Evolutionary conservation across 1,140 invertebrate genomes (phyloP).

Genomic region (Formica exsecta): DNA sequence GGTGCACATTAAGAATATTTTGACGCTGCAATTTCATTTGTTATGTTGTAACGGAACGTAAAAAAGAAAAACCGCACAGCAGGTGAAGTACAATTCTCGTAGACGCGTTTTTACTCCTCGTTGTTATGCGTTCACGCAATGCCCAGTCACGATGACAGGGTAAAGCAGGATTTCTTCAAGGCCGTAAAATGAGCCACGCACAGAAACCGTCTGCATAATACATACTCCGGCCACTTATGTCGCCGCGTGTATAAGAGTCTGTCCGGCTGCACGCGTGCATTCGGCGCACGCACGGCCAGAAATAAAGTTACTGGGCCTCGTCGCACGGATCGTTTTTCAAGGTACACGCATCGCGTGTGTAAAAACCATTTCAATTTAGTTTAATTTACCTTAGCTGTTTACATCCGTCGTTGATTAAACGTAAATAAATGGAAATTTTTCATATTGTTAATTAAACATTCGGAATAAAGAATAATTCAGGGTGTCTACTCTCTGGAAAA

Average conservation of each 20-base stretch:
- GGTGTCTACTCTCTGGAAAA: no score
- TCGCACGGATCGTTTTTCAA: slow-evolving; percentile 25
- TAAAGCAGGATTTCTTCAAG: slow-evolving; percentile 62
- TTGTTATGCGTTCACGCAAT: not conserved
- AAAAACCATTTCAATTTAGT: not conserved
- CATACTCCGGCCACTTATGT: slow-evolving; percentile 57
- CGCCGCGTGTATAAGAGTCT: slow-evolving; percentile 4
- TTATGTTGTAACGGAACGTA: not conserved
- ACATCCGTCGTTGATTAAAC: not conserved
- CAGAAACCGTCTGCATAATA: slow-evolving; percentile 41
- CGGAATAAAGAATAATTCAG: no score
- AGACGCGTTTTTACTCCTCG: slow-evolving; percentile 7
- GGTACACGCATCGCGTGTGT: not conserved
- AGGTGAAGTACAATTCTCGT: slow-evolving; percentile 4
- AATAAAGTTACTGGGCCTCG: slow-evolving; percentile 42
- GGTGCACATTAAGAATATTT: not conserved
- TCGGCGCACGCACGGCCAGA: slow-evolving; percentile 24
- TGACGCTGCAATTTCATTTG: not conserved
- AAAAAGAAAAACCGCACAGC: not conserved
- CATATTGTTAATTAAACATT: not conserved
- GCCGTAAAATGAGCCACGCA: slow-evolving; percentile 56
- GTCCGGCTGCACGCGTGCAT: slow-evolving; percentile 28
- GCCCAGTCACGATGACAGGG: slow-evolving; percentile 60
- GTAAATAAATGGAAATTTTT: not conserved
- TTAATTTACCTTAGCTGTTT: not conserved